Conservation (phyloP, 2,113 vertebrate genomes). For the Dipodomys spectabilis region DNA sequence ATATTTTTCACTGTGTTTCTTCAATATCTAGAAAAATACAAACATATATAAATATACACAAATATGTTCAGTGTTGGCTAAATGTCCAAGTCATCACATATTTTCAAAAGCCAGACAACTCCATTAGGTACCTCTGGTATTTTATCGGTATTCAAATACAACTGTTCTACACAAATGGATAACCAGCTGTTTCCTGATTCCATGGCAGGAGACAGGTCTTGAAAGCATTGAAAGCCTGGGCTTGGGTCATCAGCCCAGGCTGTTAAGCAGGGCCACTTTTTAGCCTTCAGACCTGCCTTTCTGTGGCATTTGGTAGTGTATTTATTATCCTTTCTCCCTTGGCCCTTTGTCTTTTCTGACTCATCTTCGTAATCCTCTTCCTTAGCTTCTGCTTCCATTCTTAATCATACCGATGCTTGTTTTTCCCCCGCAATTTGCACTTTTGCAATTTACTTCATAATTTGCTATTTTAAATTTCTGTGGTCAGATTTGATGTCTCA, state of each 20-base stretch:
- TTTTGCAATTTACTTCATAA: slow-evolving; percentile 1
- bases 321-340: background rate
- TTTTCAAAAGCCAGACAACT: slow-evolving; percentile 23
- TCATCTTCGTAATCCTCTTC: background rate
- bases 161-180: background rate
- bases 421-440: background rate
- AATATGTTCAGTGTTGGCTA: slow-evolving; percentile 16
- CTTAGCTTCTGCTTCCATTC: background rate
- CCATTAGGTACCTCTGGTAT: background rate
- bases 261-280: background rate
- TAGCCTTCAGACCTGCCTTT: background rate
- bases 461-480: background rate
- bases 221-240: slow-evolving; percentile 29
- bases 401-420: background rate
- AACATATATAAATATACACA: background rate
- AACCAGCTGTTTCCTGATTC: background rate
- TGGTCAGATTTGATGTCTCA: background rate
- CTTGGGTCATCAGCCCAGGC: background rate
- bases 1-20: background rate
- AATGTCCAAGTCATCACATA: background rate
- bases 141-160: background rate
- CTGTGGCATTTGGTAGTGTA: background rate
- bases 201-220: background rate
- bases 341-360: background rate
- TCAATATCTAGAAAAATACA: slow-evolving; percentile 18